A percentile compares a stretch with the other conserved stretches of the same genome.
phyloP scores from a whole-genome alignment of 2,113 vertebrate species.

The Patagioenas fasciata region DNA sequence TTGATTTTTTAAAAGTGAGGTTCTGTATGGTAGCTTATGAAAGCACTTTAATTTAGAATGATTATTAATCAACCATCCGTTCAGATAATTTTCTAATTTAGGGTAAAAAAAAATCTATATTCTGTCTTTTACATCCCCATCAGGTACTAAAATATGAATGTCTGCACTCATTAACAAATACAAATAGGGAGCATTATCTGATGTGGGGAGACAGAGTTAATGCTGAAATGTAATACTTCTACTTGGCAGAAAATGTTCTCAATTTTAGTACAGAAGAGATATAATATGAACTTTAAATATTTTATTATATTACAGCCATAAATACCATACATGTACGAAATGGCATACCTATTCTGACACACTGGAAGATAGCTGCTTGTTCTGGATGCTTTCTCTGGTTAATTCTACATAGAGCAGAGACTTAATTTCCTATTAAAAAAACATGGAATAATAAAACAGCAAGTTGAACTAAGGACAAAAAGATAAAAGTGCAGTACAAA shows the following conservation, averaged over 20 bases:
- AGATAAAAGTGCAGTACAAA: not conserved
- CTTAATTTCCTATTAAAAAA: slow-evolving; percentile 47
- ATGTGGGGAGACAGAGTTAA: slow-evolving; percentile 2
- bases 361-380: not conserved
- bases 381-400: slow-evolving; percentile 10
- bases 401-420: not conserved
- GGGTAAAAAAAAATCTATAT: slow-evolving; percentile 65
- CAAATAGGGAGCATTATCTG: slow-evolving; percentile 53
- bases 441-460: slow-evolving; percentile 4
- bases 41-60: slow-evolving; percentile 70
- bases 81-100: slow-evolving; percentile 73
- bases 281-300: slow-evolving; percentile 50
- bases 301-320: slow-evolving; percentile 39
- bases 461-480: slow-evolving; percentile 50
- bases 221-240: not conserved
- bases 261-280: not conserved
- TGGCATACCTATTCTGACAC: slow-evolving; percentile 32
- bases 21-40: slow-evolving; percentile 64
- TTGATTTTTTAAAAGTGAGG: slow-evolving; percentile 67
- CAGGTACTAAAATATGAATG: slow-evolving; percentile 70
- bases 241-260: slow-evolving; percentile 28
- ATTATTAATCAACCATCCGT: slow-evolving; percentile 71
- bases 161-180: slow-evolving; percentile 66
- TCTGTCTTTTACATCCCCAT: slow-evolving; percentile 68
- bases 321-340: slow-evolving; percentile 15